Evolutionary conservation across 2,888 invertebrate species (phyloP).

Genomic region (Limulus polyphemus): DNA sequence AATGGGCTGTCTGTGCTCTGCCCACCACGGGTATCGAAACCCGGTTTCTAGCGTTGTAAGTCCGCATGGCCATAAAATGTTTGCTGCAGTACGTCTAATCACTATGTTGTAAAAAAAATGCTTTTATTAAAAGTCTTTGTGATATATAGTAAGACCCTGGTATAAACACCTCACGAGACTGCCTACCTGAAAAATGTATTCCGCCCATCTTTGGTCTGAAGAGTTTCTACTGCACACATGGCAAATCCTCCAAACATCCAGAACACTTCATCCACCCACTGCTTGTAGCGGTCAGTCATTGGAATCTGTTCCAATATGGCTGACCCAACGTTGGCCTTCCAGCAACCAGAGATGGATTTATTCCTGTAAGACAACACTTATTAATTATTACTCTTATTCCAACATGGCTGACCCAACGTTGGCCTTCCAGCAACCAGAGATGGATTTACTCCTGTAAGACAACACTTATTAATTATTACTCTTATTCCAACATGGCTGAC

Average conservation of each 20-base stretch:
- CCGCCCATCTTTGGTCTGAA: constrained; percentile 82
- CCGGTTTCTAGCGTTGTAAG: too few relatives aligned
- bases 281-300: constrained; percentile 67
- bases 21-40: too few relatives aligned
- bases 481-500: constrained; percentile 95
- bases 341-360: constrained; percentile 94
- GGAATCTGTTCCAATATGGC: constrained; percentile 95
- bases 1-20: too few relatives aligned
- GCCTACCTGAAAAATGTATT: constrained; percentile 71
- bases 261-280: constrained; percentile 76
- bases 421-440: constrained; percentile 97
- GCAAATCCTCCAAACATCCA: constrained; percentile 67
- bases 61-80: too few relatives aligned
- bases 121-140: too few relatives aligned
- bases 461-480: too few relatives aligned
- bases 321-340: constrained; percentile 97
- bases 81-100: too few relatives aligned
- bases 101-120: too few relatives aligned
- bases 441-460: constrained; percentile 94
- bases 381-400: too few relatives aligned
- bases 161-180: background rate
- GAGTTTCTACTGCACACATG: constrained; percentile 74
- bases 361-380: too few relatives aligned
- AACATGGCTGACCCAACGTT: constrained; percentile 96
- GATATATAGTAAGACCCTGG: too few relatives aligned